A percentile compares a stretch with the other conserved stretches of the same genome.
phyloP scores from a whole-genome alignment of 1,140 invertebrate species.

The Musca vetustissima region DNA sequence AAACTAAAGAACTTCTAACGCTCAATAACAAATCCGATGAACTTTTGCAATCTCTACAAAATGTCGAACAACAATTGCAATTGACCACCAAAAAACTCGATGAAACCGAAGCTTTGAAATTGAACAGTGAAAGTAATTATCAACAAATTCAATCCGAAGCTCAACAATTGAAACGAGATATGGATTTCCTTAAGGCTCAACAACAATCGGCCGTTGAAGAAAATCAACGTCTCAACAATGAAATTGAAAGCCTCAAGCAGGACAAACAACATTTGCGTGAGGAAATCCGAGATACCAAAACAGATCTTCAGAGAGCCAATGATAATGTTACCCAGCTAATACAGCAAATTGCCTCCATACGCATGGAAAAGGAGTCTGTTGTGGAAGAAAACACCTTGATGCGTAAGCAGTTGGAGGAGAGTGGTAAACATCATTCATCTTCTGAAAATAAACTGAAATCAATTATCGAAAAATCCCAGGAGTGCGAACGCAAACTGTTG shows the following conservation, averaged over 20 bases:
- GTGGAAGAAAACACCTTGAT: slow-evolving; percentile 17
- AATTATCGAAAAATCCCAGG: slow-evolving; percentile 24
- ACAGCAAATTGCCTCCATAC: slow-evolving; percentile 23
- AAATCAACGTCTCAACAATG: neutral
- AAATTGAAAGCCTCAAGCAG: slow-evolving; percentile 18
- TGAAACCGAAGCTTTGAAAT: slow-evolving; percentile 3
- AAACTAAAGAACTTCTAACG: slow-evolving; percentile 4
- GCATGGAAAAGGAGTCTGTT: slow-evolving; percentile 24
- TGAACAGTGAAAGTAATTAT: slow-evolving; percentile 10
- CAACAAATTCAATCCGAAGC: neutral
- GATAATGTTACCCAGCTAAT: slow-evolving; percentile 27
- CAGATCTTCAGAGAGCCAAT: slow-evolving; percentile 18
- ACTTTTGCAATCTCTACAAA: neutral
- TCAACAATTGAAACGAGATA: slow-evolving; percentile 20
- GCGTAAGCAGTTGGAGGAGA: slow-evolving; percentile 24
- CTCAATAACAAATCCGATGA: neutral
- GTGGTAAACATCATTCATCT: slow-evolving; percentile 7
- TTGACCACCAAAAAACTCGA: neutral
- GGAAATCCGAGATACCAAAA: slow-evolving; percentile 11
- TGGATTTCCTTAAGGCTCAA: slow-evolving; percentile 18
- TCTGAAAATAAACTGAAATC: slow-evolving; percentile 26
- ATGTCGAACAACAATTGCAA: neutral
- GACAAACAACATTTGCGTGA: slow-evolving; percentile 25
- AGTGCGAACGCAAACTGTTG: slow-evolving; percentile 10
- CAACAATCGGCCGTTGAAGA: slow-evolving; percentile 20